Conservation (phyloP, 1,140 invertebrate genomes). For the Drosophila lacertosa region DNA sequence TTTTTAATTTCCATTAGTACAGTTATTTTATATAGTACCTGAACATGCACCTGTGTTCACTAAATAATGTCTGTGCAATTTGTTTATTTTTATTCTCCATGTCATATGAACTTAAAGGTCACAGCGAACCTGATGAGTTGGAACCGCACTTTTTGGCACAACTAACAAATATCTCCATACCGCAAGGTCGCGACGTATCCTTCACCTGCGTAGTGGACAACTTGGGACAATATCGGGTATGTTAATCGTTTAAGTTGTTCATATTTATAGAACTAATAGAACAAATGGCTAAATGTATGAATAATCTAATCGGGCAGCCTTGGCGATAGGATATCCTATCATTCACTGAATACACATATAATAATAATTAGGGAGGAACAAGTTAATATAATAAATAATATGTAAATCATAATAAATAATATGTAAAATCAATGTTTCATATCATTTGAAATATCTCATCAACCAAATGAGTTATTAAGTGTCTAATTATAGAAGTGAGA, state of each 20-base stretch:
- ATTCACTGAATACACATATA: too few species aligned
- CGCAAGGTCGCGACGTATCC: constrained; percentile 92
- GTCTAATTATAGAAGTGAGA: too few species aligned
- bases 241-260: background rate
- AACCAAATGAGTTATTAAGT: too few species aligned
- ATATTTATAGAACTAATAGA: too few species aligned
- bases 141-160: constrained; percentile 92
- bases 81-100: background rate
- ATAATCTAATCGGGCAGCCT: too few species aligned
- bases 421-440: too few species aligned
- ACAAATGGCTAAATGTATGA: too few species aligned
- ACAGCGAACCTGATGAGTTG: constrained; percentile 83
- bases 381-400: too few species aligned
- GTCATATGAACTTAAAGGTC: constrained; percentile 47
- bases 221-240: constrained; percentile 92
- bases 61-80: background rate
- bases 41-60: constrained; percentile 10
- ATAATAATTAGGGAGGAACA: too few species aligned
- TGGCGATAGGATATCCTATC: too few species aligned
- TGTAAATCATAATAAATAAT: too few species aligned
- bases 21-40: constrained; percentile 12
- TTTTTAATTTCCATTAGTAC: constrained; percentile 2
- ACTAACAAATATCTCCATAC: constrained; percentile 94
- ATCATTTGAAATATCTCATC: too few species aligned
- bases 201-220: constrained; percentile 96